Conservation (phyloP, 2,797 vertebrate genomes). For the Scolopax rusticola region DNA sequence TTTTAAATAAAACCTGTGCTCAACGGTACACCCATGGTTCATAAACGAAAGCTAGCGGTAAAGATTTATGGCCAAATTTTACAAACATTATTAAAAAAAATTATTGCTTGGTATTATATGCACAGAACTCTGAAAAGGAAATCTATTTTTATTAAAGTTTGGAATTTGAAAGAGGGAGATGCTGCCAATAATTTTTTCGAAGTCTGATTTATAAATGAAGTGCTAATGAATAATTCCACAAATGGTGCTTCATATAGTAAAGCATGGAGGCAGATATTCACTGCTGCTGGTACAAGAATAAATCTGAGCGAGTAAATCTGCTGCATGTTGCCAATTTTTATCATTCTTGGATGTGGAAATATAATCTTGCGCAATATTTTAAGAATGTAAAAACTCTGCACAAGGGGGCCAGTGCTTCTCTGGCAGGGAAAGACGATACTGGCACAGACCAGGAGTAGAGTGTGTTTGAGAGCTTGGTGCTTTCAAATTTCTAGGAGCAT, state of each 20-base stretch:
- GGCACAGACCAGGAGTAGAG: not conserved
- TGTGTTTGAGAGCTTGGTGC: not conserved
- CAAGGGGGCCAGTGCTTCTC: not conserved
- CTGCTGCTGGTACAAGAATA: conserved; percentile 61
- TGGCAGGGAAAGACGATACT: not conserved
- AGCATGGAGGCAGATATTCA: conserved; percentile 58
- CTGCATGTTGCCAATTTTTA: conserved; percentile 19
- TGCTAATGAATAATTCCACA: conserved; percentile 71
- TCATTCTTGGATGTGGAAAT: conserved; percentile 41
- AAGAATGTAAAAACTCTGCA: conserved; percentile 27
- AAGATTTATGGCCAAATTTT: not conserved
- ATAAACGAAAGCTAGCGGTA: not conserved
- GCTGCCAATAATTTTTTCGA: conserved; percentile 54
- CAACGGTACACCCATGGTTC: not conserved
- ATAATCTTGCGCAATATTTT: conserved; percentile 30
- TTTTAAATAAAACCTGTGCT: not conserved
- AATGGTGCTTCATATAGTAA: conserved; percentile 55
- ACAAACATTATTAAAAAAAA: conserved; percentile 41
- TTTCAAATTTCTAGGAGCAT: not conserved
- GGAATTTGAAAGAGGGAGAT: conserved; percentile 39
- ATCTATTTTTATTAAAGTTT: conserved; percentile 37
- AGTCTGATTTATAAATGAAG: conserved; percentile 69
- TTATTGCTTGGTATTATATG: not conserved
- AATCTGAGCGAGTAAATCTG: conserved; percentile 65
- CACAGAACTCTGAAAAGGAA: conserved; percentile 1